Conservation (phyloP, 2,113 vertebrate species). For the Leptosomus discolor region DNA sequence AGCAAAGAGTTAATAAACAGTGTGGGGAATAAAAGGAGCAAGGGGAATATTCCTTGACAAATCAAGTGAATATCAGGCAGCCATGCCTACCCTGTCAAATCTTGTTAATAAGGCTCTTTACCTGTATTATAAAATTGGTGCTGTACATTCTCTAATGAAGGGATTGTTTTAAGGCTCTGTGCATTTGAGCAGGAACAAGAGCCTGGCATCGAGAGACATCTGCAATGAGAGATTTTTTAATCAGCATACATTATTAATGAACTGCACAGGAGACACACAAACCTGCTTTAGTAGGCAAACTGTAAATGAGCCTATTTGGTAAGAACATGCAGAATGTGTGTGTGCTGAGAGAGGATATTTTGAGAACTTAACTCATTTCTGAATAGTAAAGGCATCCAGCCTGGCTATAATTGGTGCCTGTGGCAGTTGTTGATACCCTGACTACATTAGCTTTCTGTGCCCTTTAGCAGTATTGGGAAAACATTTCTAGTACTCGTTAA, state of each 20-base stretch:
- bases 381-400: constrained; percentile 9
- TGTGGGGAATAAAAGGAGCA: neutral
- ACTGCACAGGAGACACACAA: neutral
- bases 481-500: constrained; percentile 55
- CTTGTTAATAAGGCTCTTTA: neutral
- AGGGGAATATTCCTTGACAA: neutral
- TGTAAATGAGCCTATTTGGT: constrained; percentile 22
- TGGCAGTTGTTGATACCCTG: constrained; percentile 49
- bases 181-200: neutral
- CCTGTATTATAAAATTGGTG: neutral
- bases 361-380: constrained; percentile 56
- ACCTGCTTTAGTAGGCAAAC: constrained; percentile 36
- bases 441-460: constrained; percentile 38
- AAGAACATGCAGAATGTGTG: neutral
- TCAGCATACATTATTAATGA: constrained; percentile 45
- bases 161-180: constrained; percentile 14
- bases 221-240: constrained; percentile 40
- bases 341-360: constrained; percentile 35
- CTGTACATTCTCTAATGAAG: constrained; percentile 2
- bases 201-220: neutral
- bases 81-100: neutral
- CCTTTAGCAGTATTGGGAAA: constrained; percentile 49
- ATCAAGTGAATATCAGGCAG: neutral
- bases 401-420: constrained; percentile 57
- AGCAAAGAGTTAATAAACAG: neutral